Evolutionary conservation across 2,797 vertebrate species (phyloP).

Genomic region (Pipistrellus kuhlii): DNA sequence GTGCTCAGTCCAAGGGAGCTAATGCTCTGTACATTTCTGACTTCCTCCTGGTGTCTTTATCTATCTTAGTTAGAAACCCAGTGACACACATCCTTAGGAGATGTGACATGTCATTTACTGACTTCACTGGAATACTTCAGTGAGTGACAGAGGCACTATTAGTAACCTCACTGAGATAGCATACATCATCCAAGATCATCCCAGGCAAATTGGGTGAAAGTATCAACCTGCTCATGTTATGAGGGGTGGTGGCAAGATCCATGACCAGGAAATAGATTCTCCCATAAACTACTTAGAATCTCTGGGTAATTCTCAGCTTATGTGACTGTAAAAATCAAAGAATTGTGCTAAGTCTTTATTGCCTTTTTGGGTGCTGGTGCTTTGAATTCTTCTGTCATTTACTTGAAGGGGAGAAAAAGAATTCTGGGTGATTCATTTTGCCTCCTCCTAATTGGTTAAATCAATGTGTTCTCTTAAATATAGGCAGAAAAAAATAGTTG

Average conservation of each 20-base stretch:
- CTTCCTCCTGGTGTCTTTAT: neutral
- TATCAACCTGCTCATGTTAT: neutral
- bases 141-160: neutral
- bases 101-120: neutral
- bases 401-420: neutral
- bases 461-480: neutral
- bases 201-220: neutral
- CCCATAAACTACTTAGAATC: neutral
- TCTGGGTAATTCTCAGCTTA: neutral
- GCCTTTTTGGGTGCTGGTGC: neutral
- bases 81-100: neutral
- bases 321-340: neutral
- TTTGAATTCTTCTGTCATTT: conserved; percentile 34
- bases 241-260: neutral
- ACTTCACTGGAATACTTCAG: neutral
- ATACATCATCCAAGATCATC: neutral
- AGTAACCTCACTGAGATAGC: neutral
- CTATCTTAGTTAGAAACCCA: neutral
- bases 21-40: neutral
- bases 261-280: neutral
- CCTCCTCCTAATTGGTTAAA: neutral
- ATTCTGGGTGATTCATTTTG: neutral
- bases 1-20: neutral
- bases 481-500: neutral
- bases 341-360: neutral